Evolutionary conservation across 2,797 vertebrate species (phyloP).

Genomic region (Typhlichthys subterraneus): DNA sequence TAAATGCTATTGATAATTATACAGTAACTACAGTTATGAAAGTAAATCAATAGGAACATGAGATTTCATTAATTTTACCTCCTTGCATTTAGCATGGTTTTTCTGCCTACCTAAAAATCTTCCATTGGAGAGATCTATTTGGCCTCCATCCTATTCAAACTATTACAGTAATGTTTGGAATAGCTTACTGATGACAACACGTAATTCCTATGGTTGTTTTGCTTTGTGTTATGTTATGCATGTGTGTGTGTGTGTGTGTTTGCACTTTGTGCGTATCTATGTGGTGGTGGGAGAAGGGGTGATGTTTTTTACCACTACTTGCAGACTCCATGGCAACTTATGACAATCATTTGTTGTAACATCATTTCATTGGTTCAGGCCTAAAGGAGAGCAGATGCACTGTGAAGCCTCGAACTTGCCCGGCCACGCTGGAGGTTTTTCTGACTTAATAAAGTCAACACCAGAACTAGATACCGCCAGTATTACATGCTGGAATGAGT

Average conservation of each 20-base stretch:
- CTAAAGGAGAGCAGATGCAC: conserved; percentile 68
- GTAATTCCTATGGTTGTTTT: conserved; percentile 37
- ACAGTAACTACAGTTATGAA: conserved; percentile 3
- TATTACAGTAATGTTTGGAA: conserved; percentile 39
- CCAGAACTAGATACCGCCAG: conserved; percentile 66
- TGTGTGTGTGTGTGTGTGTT: conserved; percentile 14
- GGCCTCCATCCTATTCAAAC: conserved; percentile 30
- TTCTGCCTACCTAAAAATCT: conserved; percentile 18
- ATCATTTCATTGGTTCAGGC: conserved; percentile 50
- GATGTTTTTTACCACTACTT: conserved; percentile 61
- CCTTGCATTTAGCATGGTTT: background rate
- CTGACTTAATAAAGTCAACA: conserved; percentile 71
- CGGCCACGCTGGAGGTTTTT: conserved; percentile 62
- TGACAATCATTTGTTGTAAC: conserved; percentile 50
- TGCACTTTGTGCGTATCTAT: conserved; percentile 6
- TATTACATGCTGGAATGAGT: conserved; percentile 69
- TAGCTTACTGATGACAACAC: conserved; percentile 16
- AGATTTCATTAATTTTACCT: background rate
- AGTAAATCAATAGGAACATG: conserved; percentile 7
- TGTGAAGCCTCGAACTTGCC: conserved; percentile 56
- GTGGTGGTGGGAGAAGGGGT: conserved; percentile 34
- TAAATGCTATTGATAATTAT: background rate
- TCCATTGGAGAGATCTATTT: conserved; percentile 39
- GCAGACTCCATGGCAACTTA: conserved; percentile 56
- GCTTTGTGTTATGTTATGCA: conserved; percentile 36